These are phyloP conservation scores for Vollenhovia emeryi DNA, from an alignment of 1,140 invertebrate species.

Conservation along the genomic window DNA sequence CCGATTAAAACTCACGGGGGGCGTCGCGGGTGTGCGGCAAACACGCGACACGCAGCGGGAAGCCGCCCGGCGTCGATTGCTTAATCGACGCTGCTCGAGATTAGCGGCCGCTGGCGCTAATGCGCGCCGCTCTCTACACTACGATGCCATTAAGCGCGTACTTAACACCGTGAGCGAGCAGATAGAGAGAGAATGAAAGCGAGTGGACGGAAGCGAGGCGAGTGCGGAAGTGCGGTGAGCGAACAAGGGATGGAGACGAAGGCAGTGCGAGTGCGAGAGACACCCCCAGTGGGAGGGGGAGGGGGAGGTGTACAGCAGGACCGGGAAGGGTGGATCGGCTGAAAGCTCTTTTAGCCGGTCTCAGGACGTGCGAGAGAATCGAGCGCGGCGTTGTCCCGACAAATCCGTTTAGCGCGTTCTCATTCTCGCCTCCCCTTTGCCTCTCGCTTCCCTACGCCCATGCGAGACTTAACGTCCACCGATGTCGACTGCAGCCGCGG, in stretches of 20 bases:
- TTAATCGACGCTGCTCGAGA: conserved; percentile 68
- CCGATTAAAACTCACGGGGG: conserved; percentile 18
- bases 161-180: conserved; percentile 53
- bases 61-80: conserved; percentile 62
- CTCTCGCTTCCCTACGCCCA: neutral
- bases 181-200: conserved; percentile 23
- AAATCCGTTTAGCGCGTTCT: conserved; percentile 60
- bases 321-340: conserved; percentile 19
- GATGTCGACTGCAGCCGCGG: conserved; percentile 16
- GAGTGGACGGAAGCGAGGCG: neutral
- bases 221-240: neutral
- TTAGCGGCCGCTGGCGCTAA: conserved; percentile 62
- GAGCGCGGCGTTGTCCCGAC: conserved; percentile 51
- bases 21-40: neutral
- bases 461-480: conserved; percentile 14
- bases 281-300: neutral
- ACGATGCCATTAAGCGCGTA: conserved; percentile 64
- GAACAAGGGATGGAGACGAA: neutral
- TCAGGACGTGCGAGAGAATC: conserved; percentile 42
- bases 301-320: neutral
- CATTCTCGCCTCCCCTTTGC: neutral
- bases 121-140: conserved; percentile 46
- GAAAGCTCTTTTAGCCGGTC: conserved; percentile 54
- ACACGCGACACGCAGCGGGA: conserved; percentile 40
- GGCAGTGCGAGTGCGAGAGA: conserved; percentile 24